A percentile compares a stretch with the other conserved stretches of the same genome.
Evolutionary conservation across 2,797 vertebrate species (phyloP).

Genomic region (Melopsittacus undulatus): DNA sequence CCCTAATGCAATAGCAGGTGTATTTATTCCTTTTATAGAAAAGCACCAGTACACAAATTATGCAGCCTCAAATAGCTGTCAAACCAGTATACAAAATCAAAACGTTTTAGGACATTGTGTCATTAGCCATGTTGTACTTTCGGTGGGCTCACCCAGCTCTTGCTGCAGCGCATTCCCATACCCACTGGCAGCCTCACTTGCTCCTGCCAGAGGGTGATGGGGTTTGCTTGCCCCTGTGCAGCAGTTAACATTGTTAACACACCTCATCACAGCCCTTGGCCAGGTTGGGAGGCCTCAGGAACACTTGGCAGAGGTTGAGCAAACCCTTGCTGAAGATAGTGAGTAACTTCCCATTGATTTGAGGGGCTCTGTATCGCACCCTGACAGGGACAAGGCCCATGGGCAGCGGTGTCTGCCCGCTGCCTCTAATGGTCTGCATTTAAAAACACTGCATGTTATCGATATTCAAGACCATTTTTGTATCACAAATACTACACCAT

Average conservation of each 20-base stretch:
- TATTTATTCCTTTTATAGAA: fast-evolving
- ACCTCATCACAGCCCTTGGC: fast-evolving
- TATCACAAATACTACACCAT: background rate
- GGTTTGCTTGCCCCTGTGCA: background rate
- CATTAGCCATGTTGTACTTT: fast-evolving
- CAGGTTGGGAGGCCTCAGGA: background rate
- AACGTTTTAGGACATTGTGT: fast-evolving
- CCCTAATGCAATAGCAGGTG: fast-evolving
- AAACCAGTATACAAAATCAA: fast-evolving
- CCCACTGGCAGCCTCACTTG: fast-evolving
- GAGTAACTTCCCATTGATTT: fast-evolving
- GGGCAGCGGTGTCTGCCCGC: background rate
- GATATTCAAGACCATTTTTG: background rate
- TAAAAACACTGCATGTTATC: background rate
- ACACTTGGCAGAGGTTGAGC: background rate
- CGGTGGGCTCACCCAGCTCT: fast-evolving
- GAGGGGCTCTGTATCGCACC: background rate
- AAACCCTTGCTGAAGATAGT: background rate
- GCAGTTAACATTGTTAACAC: fast-evolving
- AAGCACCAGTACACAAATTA: fast-evolving
- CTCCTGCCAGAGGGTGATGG: fast-evolving
- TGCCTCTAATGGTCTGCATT: background rate
- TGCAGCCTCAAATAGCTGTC: fast-evolving
- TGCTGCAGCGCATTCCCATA: background rate
- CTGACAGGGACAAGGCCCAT: fast-evolving